Evolutionary conservation across 2,113 vertebrate genomes (phyloP).

Genomic region (Hylia prasina): DNA sequence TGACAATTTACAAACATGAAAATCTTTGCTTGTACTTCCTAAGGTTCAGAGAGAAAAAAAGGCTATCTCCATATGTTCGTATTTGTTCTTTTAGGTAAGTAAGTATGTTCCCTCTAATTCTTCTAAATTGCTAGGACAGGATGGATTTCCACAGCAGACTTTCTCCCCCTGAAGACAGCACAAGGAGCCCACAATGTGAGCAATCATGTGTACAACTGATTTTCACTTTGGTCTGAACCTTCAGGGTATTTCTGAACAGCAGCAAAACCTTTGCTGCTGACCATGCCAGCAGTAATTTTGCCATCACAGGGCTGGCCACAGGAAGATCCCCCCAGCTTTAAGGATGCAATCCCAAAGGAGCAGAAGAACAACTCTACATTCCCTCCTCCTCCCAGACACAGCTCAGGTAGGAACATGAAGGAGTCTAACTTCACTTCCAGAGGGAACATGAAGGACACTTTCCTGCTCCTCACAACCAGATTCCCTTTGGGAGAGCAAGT

Average conservation of each 20-base stretch:
- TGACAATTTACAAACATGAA: slow-evolving; percentile 44
- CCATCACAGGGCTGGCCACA: background rate
- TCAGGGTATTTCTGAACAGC: background rate
- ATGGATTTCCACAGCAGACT: slow-evolving; percentile 3
- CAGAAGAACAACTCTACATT: background rate
- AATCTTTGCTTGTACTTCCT: slow-evolving; percentile 38
- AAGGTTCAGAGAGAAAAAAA: slow-evolving; percentile 11
- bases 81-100: slow-evolving; percentile 58
- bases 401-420: background rate
- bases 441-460: background rate
- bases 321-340: background rate
- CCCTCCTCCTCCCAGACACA: background rate
- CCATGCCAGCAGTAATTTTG: slow-evolving; percentile 21
- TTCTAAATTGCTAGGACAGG: slow-evolving; percentile 17
- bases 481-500: background rate
- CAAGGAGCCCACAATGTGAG: background rate
- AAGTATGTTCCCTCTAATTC: slow-evolving; percentile 31
- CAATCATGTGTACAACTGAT: background rate
- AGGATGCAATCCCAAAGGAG: background rate
- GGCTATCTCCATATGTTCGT: background rate
- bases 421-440: background rate
- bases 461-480: background rate
- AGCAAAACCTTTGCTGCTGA: slow-evolving; percentile 20
- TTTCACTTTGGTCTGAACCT: background rate
- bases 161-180: background rate